Evolutionary conservation across 2,797 vertebrate genomes (phyloP).

Genomic region (Gymnopithys bicolor): DNA sequence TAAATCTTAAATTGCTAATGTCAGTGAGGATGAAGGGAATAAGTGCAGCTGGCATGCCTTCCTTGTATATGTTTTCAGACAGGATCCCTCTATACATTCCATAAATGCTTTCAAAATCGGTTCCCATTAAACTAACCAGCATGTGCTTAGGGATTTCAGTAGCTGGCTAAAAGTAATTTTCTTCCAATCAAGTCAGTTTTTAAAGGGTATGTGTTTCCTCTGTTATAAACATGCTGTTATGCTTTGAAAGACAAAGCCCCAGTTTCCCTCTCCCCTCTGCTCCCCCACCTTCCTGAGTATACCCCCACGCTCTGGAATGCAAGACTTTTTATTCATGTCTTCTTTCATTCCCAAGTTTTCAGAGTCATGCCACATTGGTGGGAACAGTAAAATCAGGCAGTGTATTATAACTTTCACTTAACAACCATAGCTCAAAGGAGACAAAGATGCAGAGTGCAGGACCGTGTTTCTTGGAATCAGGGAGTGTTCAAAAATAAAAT

Average conservation of each 20-base stretch:
- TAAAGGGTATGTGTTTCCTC: constrained; percentile 53
- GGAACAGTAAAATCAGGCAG: constrained; percentile 43
- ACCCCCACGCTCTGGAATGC: constrained; percentile 54
- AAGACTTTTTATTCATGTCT: constrained; percentile 42
- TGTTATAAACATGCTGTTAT: constrained; percentile 37
- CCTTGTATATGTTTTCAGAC: constrained; percentile 53
- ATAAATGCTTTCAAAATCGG: constrained; percentile 67
- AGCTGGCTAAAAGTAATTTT: constrained; percentile 61
- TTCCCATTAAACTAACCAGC: constrained; percentile 71
- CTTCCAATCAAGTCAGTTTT: constrained; percentile 65
- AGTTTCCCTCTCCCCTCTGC: background rate
- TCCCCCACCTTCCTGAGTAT: background rate
- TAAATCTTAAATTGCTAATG: constrained; percentile 58
- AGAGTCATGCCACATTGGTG: constrained; percentile 12
- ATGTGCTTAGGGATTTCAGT: constrained; percentile 68
- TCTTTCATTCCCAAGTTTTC: constrained; percentile 47
- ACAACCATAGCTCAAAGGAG: constrained; percentile 3
- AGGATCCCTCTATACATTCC: constrained; percentile 69
- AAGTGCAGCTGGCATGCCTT: constrained; percentile 59
- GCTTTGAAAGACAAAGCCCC: constrained; percentile 31
- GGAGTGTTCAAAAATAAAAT: background rate
- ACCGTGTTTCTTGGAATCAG: background rate
- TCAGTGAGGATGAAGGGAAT: constrained; percentile 59
- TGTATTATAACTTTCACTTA: background rate
- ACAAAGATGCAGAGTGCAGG: background rate